Evolutionary conservation across 23 tunicate species (phyloP).

Genomic region (Aplidium turbinatum): DNA sequence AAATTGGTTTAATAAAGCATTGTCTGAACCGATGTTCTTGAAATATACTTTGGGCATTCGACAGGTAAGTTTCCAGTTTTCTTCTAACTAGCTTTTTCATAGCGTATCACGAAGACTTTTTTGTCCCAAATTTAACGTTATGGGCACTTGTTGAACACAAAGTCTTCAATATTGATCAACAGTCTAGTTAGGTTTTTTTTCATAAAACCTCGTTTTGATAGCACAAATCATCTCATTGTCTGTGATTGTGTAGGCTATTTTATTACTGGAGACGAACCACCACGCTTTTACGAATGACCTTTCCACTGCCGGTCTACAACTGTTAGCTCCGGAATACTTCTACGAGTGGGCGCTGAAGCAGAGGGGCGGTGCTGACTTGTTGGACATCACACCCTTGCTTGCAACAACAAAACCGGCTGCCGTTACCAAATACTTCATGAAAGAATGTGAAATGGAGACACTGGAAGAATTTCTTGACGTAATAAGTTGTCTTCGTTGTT

Average conservation of each 20-base stretch:
- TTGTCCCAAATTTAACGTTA: background rate
- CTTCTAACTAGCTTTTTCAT: too few relatives aligned
- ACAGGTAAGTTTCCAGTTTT: conserved; percentile 25
- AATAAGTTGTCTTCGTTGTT: too few relatives aligned
- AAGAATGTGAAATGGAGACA: conserved; percentile 27
- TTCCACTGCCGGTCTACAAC: background rate
- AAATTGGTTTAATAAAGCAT: background rate
- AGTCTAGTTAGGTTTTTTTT: too few relatives aligned
- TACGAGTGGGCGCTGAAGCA: conserved; percentile 17
- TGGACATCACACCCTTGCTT: conserved; percentile 26
- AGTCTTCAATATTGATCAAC: too few relatives aligned
- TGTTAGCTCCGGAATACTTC: conserved; percentile 15
- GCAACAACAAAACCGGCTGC: background rate
- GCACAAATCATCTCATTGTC: too few relatives aligned
- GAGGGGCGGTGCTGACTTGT: conserved; percentile 22
- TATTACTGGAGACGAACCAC: background rate
- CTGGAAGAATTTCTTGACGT: conserved; percentile 46
- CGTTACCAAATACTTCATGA: conserved; percentile 23
- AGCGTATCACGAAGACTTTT: background rate
- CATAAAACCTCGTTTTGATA: too few relatives aligned
- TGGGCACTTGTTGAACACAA: too few relatives aligned
- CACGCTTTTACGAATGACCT: background rate
- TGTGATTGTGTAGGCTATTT: too few relatives aligned
- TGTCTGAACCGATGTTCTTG: conserved; percentile 17
- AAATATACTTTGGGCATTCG: conserved; percentile 1